A percentile compares a stretch with the other conserved stretches of the same genome.
Evolutionary conservation across 2,888 invertebrate genomes (phyloP).

Genomic region (Papilio protenor): DNA sequence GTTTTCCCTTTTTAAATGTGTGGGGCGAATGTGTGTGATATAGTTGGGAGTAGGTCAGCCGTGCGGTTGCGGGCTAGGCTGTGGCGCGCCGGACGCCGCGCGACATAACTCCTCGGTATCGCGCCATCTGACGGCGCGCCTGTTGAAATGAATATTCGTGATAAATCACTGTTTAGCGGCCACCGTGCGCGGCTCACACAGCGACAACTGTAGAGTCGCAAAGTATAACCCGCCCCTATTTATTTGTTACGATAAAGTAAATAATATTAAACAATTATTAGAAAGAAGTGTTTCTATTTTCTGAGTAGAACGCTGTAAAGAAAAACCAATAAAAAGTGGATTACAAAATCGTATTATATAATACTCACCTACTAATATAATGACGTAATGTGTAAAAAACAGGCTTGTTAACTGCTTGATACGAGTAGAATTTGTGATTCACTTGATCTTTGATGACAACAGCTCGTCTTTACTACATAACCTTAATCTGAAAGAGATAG

Average conservation of each 20-base stretch:
- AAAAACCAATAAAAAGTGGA: neutral
- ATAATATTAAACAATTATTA: neutral
- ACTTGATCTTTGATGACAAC: no score
- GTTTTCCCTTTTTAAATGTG: neutral
- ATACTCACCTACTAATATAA: constrained; percentile 32
- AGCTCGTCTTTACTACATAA: no score
- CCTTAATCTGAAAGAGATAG: neutral
- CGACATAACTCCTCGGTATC: constrained; percentile 80
- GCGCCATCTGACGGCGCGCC: constrained; percentile 76
- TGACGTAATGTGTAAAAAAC: constrained; percentile 36
- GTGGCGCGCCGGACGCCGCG: constrained; percentile 49
- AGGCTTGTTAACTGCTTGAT: neutral
- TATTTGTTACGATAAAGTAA: neutral
- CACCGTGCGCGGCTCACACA: constrained; percentile 62
- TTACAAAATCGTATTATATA: no score
- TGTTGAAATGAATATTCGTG: constrained; percentile 82
- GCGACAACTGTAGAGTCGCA: constrained; percentile 50
- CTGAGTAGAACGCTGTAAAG: neutral
- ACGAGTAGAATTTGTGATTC: no score
- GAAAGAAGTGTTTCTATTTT: neutral
- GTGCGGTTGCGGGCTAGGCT: constrained; percentile 15
- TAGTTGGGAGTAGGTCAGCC: constrained; percentile 15
- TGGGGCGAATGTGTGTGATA: neutral
- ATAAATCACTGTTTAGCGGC: constrained; percentile 80
- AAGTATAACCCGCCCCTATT: neutral